phyloP scores from a whole-genome alignment of 1,140 invertebrate genomes.

The Nomia melanderi region DNA sequence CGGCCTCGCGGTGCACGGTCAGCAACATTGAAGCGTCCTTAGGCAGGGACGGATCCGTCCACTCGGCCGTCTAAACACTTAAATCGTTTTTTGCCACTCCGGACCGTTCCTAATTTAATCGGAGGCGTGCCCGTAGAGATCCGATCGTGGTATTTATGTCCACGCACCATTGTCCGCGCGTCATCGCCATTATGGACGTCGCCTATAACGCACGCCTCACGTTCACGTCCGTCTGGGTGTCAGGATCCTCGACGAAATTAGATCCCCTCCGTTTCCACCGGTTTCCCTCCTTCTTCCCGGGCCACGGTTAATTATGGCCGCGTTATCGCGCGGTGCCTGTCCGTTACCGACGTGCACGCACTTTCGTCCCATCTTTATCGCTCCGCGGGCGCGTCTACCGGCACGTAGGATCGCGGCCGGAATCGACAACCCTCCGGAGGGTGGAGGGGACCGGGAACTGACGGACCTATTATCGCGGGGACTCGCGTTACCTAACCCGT shows the following conservation, averaged over 20 bases:
- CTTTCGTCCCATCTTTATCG: not conserved
- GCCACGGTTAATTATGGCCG: conserved; percentile 28
- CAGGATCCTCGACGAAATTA: conserved; percentile 60
- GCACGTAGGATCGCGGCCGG: too few species aligned
- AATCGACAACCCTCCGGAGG: not conserved
- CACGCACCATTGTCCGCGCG: conserved; percentile 61
- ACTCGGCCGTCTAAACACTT: conserved; percentile 56
- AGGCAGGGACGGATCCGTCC: conserved; percentile 9
- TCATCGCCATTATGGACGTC: conserved; percentile 61
- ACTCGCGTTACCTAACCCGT: not conserved
- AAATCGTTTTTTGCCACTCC: conserved; percentile 54
- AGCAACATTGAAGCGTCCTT: conserved; percentile 35
- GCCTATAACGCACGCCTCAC: conserved; percentile 46
- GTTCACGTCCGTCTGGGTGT: conserved; percentile 52
- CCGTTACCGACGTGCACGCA: not conserved
- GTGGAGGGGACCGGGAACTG: too few species aligned
- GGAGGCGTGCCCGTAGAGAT: conserved; percentile 59
- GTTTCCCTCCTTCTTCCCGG: conserved; percentile 27
- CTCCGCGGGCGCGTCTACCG: not conserved
- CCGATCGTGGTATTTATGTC: conserved; percentile 66
- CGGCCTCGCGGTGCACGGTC: not conserved
- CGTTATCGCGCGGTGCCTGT: conserved; percentile 17
- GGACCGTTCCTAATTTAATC: conserved; percentile 64
- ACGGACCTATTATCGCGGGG: not conserved
- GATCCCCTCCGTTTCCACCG: conserved; percentile 30